Percentiles rank a stretch among this genome's conserved stretches.
phyloP scores from a whole-genome alignment of 2,888 invertebrate species.

The Mallateleia sp. region DNA sequence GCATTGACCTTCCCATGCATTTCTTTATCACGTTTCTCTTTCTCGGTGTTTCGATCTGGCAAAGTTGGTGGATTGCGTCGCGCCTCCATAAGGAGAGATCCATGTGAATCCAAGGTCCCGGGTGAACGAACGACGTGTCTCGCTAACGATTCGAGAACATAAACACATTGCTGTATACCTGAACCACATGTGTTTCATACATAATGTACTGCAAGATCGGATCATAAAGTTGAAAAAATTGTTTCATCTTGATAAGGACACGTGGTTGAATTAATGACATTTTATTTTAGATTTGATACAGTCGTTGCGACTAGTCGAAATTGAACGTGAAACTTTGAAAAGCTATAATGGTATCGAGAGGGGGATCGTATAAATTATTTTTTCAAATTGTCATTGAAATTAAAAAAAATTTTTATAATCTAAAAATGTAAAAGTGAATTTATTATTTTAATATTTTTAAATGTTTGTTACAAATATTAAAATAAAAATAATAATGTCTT shows the following conservation, averaged over 20 bases:
- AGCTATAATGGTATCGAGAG: too few species aligned
- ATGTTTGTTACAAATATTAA: too few species aligned
- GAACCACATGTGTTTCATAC: slow-evolving; percentile 46
- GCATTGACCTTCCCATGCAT: slow-evolving; percentile 51
- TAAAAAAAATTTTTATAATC: too few species aligned
- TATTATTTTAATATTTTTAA: too few species aligned
- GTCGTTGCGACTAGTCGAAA: too few species aligned
- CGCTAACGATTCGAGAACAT: slow-evolving; percentile 70
- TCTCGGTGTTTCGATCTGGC: slow-evolving; percentile 79
- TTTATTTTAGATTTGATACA: background rate
- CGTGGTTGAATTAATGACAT: slow-evolving; percentile 19
- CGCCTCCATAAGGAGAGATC: slow-evolving; percentile 64
- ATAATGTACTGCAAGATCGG: slow-evolving; percentile 32
- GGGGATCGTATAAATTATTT: too few species aligned
- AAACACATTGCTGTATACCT: slow-evolving; percentile 52
- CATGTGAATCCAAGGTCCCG: slow-evolving; percentile 82
- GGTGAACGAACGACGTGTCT: slow-evolving; percentile 83
- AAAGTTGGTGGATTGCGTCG: slow-evolving; percentile 28
- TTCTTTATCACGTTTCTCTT: slow-evolving; percentile 36
- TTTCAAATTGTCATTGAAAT: too few species aligned
- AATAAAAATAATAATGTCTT: too few species aligned
- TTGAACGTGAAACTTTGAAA: too few species aligned
- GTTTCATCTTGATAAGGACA: slow-evolving; percentile 17
- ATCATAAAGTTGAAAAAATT: slow-evolving; percentile 36
- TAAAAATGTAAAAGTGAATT: too few species aligned